These are phyloP conservation scores for Eudemis profundana DNA, from an alignment of 2,888 invertebrate genomes.

Conservation along the genomic window DNA sequence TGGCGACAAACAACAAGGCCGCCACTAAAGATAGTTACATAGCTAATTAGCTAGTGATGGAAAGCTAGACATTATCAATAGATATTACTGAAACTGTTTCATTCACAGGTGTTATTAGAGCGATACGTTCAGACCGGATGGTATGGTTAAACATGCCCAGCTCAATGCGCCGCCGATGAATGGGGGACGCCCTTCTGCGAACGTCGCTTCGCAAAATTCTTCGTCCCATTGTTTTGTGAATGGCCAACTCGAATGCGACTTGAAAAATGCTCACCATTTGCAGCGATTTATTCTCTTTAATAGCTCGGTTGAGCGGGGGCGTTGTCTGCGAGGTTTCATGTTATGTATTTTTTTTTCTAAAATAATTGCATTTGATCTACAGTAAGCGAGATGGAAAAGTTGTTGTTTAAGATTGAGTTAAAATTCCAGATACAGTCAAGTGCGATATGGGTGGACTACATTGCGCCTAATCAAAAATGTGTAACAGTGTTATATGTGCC, in stretches of 20 bases:
- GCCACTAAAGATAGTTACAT: conserved; percentile 70
- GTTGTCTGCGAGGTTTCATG: conserved; percentile 7
- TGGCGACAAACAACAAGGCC: neutral
- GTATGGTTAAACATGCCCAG: conserved; percentile 71
- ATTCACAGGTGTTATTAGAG: conserved; percentile 76
- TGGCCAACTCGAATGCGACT: conserved; percentile 47
- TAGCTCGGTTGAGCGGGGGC: conserved; percentile 14
- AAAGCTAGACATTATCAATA: conserved; percentile 79
- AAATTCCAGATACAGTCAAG: conserved; percentile 1
- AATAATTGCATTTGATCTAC: conserved; percentile 11
- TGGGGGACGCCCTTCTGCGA: conserved; percentile 66
- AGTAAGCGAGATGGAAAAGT: conserved; percentile 10
- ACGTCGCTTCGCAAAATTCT: conserved; percentile 74
- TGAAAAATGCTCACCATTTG: conserved; percentile 40
- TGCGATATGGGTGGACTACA: no score
- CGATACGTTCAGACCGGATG: conserved; percentile 68
- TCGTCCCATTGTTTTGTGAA: conserved; percentile 69
- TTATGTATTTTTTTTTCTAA: conserved; percentile 19
- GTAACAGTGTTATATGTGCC: no score
- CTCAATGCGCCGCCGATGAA: conserved; percentile 67
- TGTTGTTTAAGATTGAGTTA: conserved; percentile 1
- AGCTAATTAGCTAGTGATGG: conserved; percentile 79
- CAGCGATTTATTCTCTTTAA: conserved; percentile 35
- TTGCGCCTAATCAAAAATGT: no score
- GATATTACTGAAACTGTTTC: conserved; percentile 63